Evolutionary conservation across 2,113 vertebrate genomes (phyloP).

Genomic region (Aspidoscelis tigris): DNA sequence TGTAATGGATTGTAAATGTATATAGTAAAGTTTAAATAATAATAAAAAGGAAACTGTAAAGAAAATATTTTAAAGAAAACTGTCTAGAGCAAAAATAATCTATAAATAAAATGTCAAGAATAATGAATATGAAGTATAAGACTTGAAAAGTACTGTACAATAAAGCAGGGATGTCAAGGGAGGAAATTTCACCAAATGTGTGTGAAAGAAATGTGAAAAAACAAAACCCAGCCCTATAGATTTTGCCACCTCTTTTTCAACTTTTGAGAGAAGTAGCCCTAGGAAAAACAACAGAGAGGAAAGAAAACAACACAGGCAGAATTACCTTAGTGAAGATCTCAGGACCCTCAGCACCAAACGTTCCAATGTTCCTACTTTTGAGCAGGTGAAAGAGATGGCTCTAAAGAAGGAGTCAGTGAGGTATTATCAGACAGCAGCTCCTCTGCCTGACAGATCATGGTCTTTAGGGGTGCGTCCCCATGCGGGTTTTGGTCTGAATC

Average conservation of each 20-base stretch:
- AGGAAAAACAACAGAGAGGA: no score
- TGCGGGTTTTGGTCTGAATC: no score
- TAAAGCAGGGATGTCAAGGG: no score
- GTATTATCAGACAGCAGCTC: background rate
- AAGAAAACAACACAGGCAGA: background rate
- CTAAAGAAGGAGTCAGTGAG: background rate
- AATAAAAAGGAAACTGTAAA: no score
- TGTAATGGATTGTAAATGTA: no score
- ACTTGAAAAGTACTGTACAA: background rate
- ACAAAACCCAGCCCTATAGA: no score
- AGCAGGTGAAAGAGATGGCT: background rate
- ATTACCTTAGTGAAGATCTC: background rate
- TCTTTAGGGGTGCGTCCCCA: no score
- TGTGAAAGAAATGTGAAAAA: no score
- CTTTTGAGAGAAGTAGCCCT: no score
- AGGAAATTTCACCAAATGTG: background rate
- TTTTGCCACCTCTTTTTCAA: no score
- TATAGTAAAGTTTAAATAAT: no score
- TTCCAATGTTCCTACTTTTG: background rate
- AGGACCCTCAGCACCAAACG: no score
- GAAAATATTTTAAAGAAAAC: background rate
- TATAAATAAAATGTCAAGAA: background rate
- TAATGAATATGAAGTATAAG: background rate
- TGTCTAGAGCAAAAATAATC: background rate
- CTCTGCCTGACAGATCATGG: background rate